Evolutionary conservation across 2,888 invertebrate species (phyloP).

Genomic region (Parapristionchus giblindavisi): DNA sequence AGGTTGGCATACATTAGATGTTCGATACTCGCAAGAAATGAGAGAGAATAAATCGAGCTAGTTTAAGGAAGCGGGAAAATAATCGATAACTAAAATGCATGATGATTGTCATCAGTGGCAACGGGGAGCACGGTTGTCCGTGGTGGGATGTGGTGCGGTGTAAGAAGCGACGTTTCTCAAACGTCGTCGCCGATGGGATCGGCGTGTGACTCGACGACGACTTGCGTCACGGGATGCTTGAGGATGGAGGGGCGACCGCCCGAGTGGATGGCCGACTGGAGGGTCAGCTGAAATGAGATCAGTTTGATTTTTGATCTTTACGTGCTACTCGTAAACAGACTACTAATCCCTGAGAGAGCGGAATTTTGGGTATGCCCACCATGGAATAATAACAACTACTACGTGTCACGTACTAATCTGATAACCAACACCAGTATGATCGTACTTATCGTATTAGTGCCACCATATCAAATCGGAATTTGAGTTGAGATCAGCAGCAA

Average conservation of each 20-base stretch:
- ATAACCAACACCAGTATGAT: no score
- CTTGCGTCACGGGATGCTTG: slow-evolving; percentile 38
- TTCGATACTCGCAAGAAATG: no score
- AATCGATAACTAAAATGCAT: neutral
- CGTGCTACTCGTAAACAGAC: neutral
- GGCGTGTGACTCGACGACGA: slow-evolving; percentile 32
- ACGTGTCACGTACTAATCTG: no score
- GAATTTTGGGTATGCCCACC: no score
- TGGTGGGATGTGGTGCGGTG: neutral
- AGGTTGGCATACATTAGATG: no score
- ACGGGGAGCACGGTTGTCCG: no score
- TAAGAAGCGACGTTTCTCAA: slow-evolving; percentile 12
- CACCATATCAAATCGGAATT: no score
- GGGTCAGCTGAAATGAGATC: slow-evolving; percentile 49
- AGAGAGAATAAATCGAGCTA: slow-evolving; percentile 4
- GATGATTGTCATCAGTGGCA: slow-evolving; percentile 7
- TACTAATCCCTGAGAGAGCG: neutral
- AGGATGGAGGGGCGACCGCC: slow-evolving; percentile 37
- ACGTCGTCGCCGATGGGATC: slow-evolving; percentile 23
- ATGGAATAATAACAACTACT: no score
- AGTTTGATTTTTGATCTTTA: neutral
- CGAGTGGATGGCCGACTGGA: slow-evolving; percentile 57
- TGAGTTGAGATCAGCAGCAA: no score
- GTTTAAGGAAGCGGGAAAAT: no score
- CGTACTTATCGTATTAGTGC: no score